Evolutionary conservation across 2,888 invertebrate genomes (phyloP).

Genomic region (Xestia xanthographa): DNA sequence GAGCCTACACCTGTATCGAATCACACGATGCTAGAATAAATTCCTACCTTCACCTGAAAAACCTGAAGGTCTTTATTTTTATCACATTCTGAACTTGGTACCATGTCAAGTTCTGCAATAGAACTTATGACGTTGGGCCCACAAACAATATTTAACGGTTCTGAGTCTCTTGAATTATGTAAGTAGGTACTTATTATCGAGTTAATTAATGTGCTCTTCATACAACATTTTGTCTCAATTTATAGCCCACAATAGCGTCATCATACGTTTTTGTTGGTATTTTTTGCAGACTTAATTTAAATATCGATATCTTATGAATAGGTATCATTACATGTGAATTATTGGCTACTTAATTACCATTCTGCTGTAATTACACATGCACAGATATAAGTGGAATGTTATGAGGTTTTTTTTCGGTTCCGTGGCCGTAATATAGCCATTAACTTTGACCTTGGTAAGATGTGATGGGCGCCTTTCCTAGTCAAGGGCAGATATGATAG

Average conservation of each 20-base stretch:
- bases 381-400: conserved; percentile 34
- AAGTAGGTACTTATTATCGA: background rate
- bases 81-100: background rate
- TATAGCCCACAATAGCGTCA: conserved; percentile 33
- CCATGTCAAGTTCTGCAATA: background rate
- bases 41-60: background rate
- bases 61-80: conserved; percentile 18
- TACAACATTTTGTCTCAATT: conserved; percentile 4
- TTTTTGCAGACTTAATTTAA: conserved; percentile 47
- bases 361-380: conserved; percentile 37
- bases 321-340: conserved; percentile 51
- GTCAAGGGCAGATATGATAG: conserved; percentile 43
- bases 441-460: conserved; percentile 46
- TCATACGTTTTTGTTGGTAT: conserved; percentile 13
- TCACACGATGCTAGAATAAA: background rate
- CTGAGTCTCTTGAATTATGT: conserved; percentile 10
- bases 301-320: conserved; percentile 45
- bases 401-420: conserved; percentile 29
- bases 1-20: background rate
- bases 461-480: conserved; percentile 37
- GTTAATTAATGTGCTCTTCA: conserved; percentile 22
- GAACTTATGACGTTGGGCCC: background rate
- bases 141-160: background rate
- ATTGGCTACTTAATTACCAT: conserved; percentile 50
- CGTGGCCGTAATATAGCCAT: conserved; percentile 30